Conservation (phyloP, 2,113 vertebrate genomes). For the Myodes glareolus region DNA sequence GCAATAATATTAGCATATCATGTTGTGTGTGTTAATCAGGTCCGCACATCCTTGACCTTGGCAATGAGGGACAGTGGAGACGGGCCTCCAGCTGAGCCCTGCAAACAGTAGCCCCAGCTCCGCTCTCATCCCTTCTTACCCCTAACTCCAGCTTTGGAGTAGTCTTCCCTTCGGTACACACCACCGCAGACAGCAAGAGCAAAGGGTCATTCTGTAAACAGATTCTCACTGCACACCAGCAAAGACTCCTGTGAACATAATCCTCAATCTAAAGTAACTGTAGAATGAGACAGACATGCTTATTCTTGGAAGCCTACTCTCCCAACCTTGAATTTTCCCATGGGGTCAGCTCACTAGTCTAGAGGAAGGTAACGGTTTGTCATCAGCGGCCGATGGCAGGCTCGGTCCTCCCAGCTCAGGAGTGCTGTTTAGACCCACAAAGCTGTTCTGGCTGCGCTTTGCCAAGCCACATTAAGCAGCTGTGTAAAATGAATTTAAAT, state of each 20-base stretch:
- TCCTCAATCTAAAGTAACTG: conserved; percentile 4
- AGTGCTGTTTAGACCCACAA: conserved; percentile 74
- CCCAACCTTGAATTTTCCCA: conserved; percentile 36
- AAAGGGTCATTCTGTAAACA: conserved; percentile 27
- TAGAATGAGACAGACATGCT: neutral
- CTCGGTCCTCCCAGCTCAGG: conserved; percentile 69
- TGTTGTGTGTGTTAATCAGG: neutral
- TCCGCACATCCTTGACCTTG: neutral
- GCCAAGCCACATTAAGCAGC: conserved; percentile 82
- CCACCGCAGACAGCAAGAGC: neutral
- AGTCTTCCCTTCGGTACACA: neutral
- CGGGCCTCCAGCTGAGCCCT: neutral
- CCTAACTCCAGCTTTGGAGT: neutral
- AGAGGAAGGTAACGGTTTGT: conserved; percentile 40
- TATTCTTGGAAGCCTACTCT: neutral
- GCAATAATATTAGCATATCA: neutral
- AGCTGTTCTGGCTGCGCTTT: conserved; percentile 63
- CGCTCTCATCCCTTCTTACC: neutral
- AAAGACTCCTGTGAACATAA: neutral
- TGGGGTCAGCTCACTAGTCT: conserved; percentile 68
- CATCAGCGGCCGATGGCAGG: conserved; percentile 72
- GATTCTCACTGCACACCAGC: conserved; percentile 20
- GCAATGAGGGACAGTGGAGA: neutral
- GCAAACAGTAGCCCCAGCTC: neutral
- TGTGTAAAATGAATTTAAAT: conserved; percentile 85